Percentiles rank a stretch among this genome's conserved stretches.
These are phyloP conservation scores for Drosophila repletoides DNA, from an alignment of 1,140 invertebrate species.

Conservation along the genomic window DNA sequence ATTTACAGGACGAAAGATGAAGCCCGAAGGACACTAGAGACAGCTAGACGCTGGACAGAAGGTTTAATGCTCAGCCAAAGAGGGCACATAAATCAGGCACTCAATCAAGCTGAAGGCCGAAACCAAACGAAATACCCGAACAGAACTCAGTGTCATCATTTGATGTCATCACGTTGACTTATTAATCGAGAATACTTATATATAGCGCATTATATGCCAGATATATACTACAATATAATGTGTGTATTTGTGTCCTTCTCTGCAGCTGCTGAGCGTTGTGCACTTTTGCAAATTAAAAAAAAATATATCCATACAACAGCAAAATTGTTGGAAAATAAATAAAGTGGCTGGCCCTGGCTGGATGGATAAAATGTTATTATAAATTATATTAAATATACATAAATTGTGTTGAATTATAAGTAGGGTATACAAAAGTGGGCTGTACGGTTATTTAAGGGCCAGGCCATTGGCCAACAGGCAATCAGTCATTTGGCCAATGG, in stretches of 20 bases:
- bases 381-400: slow-evolving; percentile 71
- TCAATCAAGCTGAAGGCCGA: slow-evolving; percentile 57
- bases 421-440: background rate
- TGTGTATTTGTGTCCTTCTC: slow-evolving; percentile 8
- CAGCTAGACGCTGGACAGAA: slow-evolving; percentile 3
- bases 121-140: background rate
- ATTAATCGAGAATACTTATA: slow-evolving; percentile 51
- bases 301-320: background rate
- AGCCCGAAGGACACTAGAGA: too few relatives aligned
- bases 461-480: slow-evolving; percentile 9
- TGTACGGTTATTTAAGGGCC: background rate
- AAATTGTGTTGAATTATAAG: slow-evolving; percentile 46
- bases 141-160: slow-evolving; percentile 9
- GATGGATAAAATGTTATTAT: slow-evolving; percentile 67
- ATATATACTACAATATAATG: slow-evolving; percentile 8
- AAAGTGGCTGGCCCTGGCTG: slow-evolving; percentile 26
- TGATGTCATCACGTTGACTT: slow-evolving; percentile 63
- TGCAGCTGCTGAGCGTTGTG: slow-evolving; percentile 14
- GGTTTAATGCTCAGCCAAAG: slow-evolving; percentile 21
- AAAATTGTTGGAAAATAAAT: slow-evolving; percentile 17
- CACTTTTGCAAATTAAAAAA: slow-evolving; percentile 68
- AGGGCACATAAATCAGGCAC: slow-evolving; percentile 51
- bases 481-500: slow-evolving; percentile 64
- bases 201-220: slow-evolving; percentile 14
- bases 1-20: too few relatives aligned